Evolutionary conservation across 2,888 invertebrate species (phyloP).

Genomic region (Catocala fraxini): DNA sequence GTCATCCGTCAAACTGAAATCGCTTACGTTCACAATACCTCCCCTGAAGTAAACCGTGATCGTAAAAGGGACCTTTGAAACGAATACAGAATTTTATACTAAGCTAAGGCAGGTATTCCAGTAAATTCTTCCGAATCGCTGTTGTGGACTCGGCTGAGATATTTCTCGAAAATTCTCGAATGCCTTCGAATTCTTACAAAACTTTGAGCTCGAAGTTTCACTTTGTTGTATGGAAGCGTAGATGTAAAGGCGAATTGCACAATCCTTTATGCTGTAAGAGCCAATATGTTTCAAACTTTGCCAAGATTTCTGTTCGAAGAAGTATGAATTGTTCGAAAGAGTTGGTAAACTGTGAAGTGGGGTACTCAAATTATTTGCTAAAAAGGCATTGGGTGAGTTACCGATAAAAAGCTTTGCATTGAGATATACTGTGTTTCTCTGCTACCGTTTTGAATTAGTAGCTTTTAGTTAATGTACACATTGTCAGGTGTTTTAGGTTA

Average conservation of each 20-base stretch:
- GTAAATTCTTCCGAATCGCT: slow-evolving; percentile 24
- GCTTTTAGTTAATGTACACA: too few species aligned
- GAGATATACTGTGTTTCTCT: too few species aligned
- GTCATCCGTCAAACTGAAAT: slow-evolving; percentile 9
- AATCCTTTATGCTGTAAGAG: slow-evolving; percentile 17
- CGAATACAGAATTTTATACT: slow-evolving; percentile 29
- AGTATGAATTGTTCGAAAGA: slow-evolving; percentile 4
- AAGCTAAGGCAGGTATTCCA: slow-evolving; percentile 23
- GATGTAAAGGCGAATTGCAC: slow-evolving; percentile 16
- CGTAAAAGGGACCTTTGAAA: slow-evolving; percentile 22
- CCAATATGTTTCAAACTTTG: slow-evolving; percentile 6
- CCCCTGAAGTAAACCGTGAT: not conserved
- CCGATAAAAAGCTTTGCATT: too few species aligned
- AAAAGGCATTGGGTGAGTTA: too few species aligned
- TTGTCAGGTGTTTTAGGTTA: too few species aligned
- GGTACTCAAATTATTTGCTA: too few species aligned
- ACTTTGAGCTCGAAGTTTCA: slow-evolving; percentile 25
- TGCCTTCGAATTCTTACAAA: slow-evolving; percentile 34
- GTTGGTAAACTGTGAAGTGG: not conserved
- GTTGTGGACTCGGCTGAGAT: slow-evolving; percentile 24
- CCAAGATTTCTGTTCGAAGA: slow-evolving; percentile 2
- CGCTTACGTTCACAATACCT: slow-evolving; percentile 3
- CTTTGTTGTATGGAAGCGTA: slow-evolving; percentile 24
- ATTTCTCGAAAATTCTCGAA: slow-evolving; percentile 30
- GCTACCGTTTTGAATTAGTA: too few species aligned